Evolutionary conservation across 2,113 vertebrate genomes (phyloP), one percentile per base, ranked within the genome.

Genomic region (Cheilinus undulatus): DNA sequence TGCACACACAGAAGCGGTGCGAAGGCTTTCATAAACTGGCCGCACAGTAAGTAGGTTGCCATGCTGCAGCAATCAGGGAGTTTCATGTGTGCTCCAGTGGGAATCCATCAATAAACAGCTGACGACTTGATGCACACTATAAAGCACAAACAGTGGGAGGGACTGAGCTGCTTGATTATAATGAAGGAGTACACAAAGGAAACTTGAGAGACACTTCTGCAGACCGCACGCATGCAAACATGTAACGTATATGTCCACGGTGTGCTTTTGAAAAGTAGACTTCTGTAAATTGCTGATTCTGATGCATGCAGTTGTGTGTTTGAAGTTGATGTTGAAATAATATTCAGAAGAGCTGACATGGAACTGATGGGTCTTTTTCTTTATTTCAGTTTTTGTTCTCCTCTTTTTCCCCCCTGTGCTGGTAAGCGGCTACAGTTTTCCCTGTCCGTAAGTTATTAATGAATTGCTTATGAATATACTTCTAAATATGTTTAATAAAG

Each of bases 21-120:
- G 58, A 74, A 48, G 23, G 73, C 43, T 70, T 46, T 69, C 28
- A 51, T 20, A 34, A 67, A 69, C 28, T 61, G 74, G 26, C 58
- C 28, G 3, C 19, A 14, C 42, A 51, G 52, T 69, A 80, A 87
- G 74, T 77, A 69, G 86, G 75, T 78, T 83, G 62, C 48, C 65
- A 30, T 74, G 75, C 74, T 28, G 78, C 58, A 54, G 72, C 46
- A 60, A 38, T 69, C 60, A 52, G 63, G 38, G 69, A 73, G 50
- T 68, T 60, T 58, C 34, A 51, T 51, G 64, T 53, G 64, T 13
- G 77, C 69, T 76, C 82, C 84, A 1, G 30, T 67, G 82, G 80
- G 86, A 86, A 73, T 80, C 63, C 76, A 49, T 72, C 82, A 73
- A 86, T 81, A 83, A 79, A 59, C 64, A 75, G 72, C 75, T 84